Evolutionary conservation across 2,113 vertebrate genomes (phyloP).

Genomic region (Zonotrichia leucophrys): DNA sequence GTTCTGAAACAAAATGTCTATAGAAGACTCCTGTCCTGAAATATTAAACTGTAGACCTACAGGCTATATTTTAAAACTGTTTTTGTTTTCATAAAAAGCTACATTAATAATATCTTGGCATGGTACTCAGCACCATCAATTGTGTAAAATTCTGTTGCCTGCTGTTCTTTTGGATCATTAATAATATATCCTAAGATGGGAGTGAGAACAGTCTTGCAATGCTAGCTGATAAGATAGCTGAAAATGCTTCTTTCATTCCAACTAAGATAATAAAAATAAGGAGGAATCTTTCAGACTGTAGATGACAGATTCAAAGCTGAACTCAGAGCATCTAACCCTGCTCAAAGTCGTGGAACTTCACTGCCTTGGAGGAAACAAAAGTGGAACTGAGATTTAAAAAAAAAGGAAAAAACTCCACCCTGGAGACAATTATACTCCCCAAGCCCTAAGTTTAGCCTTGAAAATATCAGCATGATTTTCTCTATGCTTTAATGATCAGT

Average conservation of each 20-base stretch:
- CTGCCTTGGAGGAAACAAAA: background rate
- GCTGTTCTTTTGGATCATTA: constrained; percentile 47
- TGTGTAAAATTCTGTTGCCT: constrained; percentile 59
- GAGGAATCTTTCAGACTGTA: background rate
- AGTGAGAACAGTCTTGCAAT: constrained; percentile 31
- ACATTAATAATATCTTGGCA: constrained; percentile 44
- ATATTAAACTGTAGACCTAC: background rate
- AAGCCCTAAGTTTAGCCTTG: background rate
- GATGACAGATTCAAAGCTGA: background rate
- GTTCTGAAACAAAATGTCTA: background rate
- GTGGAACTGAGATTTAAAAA: background rate
- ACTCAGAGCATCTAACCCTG: background rate
- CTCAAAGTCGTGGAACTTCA: background rate
- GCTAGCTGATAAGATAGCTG: constrained; percentile 48
- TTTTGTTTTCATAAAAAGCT: constrained; percentile 32
- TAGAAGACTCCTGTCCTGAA: constrained; percentile 1
- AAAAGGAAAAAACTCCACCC: background rate
- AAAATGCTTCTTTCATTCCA: constrained; percentile 50
- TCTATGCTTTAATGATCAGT: background rate
- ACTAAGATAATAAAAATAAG: background rate
- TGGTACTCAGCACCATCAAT: constrained; percentile 28
- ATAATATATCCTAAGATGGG: constrained; percentile 51
- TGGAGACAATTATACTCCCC: background rate
- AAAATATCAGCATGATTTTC: background rate
- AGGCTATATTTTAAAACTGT: constrained; percentile 34